These are phyloP conservation scores for Drosophila neocordata DNA, from an alignment of 1,140 invertebrate species.

Conservation along the genomic window DNA sequence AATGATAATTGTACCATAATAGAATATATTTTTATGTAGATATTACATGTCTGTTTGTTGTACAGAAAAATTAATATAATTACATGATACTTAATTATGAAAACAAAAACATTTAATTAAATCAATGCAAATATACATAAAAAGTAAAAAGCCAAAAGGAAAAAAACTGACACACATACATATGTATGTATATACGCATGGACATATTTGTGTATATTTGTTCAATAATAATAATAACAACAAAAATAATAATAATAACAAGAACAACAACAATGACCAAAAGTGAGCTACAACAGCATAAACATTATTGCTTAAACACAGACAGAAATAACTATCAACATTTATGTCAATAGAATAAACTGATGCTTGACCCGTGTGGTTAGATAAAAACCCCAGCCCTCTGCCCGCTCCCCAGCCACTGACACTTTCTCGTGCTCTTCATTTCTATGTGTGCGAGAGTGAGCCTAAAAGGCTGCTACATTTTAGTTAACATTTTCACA, in stretches of 20 bases:
- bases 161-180: slow-evolving; percentile 32
- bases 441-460: neutral
- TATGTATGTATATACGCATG: slow-evolving; percentile 21
- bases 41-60: neutral
- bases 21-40: neutral
- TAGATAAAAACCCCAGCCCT: slow-evolving; percentile 58
- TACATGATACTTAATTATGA: slow-evolving; percentile 30
- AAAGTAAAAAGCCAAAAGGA: neutral
- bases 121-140: slow-evolving; percentile 44
- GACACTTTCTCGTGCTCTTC: no score
- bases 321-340: slow-evolving; percentile 77
- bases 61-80: slow-evolving; percentile 36
- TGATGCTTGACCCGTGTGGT: slow-evolving; percentile 72
- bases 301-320: slow-evolving; percentile 74
- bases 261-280: slow-evolving; percentile 17
- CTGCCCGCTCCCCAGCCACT: neutral
- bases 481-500: slow-evolving; percentile 43
- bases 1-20: neutral
- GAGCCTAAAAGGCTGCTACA: slow-evolving; percentile 28
- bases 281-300: slow-evolving; percentile 59
- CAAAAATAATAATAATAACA: slow-evolving; percentile 19
- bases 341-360: slow-evolving; percentile 80
- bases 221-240: slow-evolving; percentile 44
- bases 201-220: slow-evolving; percentile 49
- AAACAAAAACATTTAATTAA: slow-evolving; percentile 60